Base-by-base conservation (phyloP, 2,113 vertebrate species). In the Sprattus sprattus region DNA sequence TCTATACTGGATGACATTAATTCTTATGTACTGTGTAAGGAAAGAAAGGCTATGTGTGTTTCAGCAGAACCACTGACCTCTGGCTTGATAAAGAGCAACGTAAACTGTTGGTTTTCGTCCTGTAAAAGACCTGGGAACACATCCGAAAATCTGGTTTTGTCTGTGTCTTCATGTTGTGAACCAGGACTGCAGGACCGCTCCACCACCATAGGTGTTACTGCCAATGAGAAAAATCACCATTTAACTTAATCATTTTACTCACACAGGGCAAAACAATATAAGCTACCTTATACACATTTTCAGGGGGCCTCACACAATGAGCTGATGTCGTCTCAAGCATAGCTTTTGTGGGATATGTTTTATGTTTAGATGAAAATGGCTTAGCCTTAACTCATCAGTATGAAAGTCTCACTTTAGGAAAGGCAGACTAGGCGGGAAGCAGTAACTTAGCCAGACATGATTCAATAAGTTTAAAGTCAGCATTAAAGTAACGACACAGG, bases 11-110 rank as follows among this genome's bases (percentile, higher is more conserved):
- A n/a, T n/a, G 4, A 60, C 22, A 60, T 54, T 16, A 54, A 60
- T 22, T 22, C 57, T 52, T 52, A 13, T n/a, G n/a, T 8, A 64
- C 22, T n/a, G 22, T 64, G 25, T 25, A 8, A 8, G 20, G 5
- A 60, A 11, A 11, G 2, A 15, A 10, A 49, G 7, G 60, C 25
- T 64, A 22, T 64, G n/a, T 22, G 57, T n/a, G 22, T 25, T 15
- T 57, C 1, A 57, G 13, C 20, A 67, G n/a, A 67, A 67, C 20
- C 15, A 87, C 89, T 0, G 25, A 94, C 93, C 91, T 94, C 92
- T 45, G 92, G 88, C 86, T 92, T 93, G 25, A 93, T 83, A 44
- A 86, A 32, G n/a, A 89, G 78, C 75, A 89, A 64, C 18, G 87
- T 45, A 83, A 89, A 86, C 25, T 86, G 88, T 85, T 83, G 82